Conservation (phyloP, 2,797 vertebrate species). For the Scolopax bukidnonensis region DNA sequence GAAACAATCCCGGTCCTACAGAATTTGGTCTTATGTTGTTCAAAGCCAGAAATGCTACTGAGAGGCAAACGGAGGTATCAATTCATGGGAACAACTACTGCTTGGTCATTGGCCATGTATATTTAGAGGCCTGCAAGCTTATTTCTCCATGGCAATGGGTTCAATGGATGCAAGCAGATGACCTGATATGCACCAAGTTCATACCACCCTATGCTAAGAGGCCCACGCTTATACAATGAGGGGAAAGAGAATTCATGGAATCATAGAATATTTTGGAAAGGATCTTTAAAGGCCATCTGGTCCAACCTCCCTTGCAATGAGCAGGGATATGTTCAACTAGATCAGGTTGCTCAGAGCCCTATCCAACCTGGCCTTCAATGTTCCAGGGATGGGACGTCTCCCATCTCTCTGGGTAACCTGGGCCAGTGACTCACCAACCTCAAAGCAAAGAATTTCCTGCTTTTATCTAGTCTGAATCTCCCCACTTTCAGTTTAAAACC, state of each 20-base stretch:
- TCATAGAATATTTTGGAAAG: not conserved
- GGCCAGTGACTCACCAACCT: not conserved
- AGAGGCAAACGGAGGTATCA: not conserved
- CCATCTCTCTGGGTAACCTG: not conserved
- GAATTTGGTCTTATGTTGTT: not conserved
- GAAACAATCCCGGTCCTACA: not conserved
- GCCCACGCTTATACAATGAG: accelerated
- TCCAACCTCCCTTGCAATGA: accelerated
- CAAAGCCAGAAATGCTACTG: not conserved
- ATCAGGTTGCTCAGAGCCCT: not conserved
- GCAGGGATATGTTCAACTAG: not conserved
- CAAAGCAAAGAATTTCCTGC: too few relatives aligned
- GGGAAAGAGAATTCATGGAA: not conserved
- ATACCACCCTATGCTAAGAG: accelerated
- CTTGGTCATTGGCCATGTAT: not conserved
- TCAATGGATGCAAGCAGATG: not conserved
- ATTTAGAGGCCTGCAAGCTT: not conserved
- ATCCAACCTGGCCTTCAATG: accelerated
- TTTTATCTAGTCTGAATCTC: too few relatives aligned
- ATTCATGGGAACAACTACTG: too few relatives aligned
- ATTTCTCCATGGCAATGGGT: not conserved
- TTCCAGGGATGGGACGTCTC: not conserved
- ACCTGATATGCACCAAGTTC: not conserved
- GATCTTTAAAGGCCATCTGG: not conserved
- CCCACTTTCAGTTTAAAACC: too few relatives aligned